These are phyloP conservation scores for Ptyas mucosa DNA, from an alignment of 2,113 vertebrate species.

Conservation along the genomic window DNA sequence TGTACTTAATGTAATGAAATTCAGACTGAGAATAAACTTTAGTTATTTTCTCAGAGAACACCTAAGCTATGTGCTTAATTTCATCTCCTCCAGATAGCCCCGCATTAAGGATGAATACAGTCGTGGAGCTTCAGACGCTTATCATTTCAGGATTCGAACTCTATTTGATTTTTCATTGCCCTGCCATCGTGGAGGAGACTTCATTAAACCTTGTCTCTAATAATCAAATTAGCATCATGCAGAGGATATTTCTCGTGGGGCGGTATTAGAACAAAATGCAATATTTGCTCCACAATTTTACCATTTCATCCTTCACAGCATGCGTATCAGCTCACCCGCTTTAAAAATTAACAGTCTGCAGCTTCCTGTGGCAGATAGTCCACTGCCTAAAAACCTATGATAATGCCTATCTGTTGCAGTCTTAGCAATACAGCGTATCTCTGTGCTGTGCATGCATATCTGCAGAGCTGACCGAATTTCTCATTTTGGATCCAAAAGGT, in stretches of 20 bases:
- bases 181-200: neutral
- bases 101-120: neutral
- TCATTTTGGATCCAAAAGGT: slow-evolving; percentile 21
- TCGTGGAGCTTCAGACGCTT: neutral
- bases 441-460: no score
- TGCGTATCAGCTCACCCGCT: neutral
- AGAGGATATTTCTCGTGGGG: neutral
- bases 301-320: neutral
- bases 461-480: neutral
- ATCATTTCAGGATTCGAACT: no score
- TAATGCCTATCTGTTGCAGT: neutral
- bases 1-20: neutral
- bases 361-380: neutral
- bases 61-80: neutral
- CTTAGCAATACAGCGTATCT: neutral
- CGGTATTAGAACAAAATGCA: neutral
- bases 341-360: neutral
- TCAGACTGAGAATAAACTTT: neutral
- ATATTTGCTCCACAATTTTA: neutral
- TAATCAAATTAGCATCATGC: neutral
- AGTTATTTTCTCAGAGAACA: neutral
- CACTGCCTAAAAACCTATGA: neutral
- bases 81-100: neutral
- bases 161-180: neutral
- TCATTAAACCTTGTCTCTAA: neutral